Percentiles rank a stretch among this genome's conserved stretches.
Evolutionary conservation across 2,113 vertebrate species (phyloP).

Genomic region (Rhinichthys klamathensis): DNA sequence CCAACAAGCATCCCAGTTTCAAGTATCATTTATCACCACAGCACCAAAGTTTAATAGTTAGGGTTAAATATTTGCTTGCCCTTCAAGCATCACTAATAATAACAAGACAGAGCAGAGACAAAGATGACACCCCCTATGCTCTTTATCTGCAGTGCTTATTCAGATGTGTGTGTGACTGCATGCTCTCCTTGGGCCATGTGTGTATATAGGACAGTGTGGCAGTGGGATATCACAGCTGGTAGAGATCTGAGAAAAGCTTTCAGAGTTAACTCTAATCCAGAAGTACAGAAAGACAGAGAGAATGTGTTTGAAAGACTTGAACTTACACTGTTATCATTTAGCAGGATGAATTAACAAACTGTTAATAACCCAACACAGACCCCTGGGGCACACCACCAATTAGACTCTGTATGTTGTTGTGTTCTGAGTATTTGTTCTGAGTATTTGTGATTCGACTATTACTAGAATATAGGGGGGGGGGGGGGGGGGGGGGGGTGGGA

Average conservation of each 20-base stretch:
- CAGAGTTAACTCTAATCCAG: conserved; percentile 25
- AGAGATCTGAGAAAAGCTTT: conserved; percentile 40
- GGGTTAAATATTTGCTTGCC: background rate
- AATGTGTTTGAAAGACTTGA: background rate
- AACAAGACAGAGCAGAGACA: conserved; percentile 16
- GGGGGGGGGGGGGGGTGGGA: too few relatives aligned
- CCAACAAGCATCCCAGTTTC: background rate
- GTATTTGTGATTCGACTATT: background rate
- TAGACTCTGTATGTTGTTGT: background rate
- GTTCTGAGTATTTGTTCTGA: background rate
- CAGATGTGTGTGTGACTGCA: conserved; percentile 42
- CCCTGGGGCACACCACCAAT: conserved; percentile 12
- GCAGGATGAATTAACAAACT: background rate
- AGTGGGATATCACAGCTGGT: conserved; percentile 47
- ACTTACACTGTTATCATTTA: background rate
- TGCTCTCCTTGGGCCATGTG: conserved; percentile 24
- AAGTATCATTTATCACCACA: background rate
- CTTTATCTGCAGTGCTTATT: conserved; percentile 40
- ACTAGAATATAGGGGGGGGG: background rate
- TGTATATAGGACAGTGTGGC: conserved; percentile 42
- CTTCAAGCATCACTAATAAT: conserved; percentile 11
- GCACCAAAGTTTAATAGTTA: background rate
- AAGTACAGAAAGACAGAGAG: background rate
- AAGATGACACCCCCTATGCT: conserved; percentile 18
- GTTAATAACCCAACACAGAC: background rate